phyloP scores from a whole-genome alignment of 2,797 vertebrate genomes.

The Chaetophractus vellerosus region DNA sequence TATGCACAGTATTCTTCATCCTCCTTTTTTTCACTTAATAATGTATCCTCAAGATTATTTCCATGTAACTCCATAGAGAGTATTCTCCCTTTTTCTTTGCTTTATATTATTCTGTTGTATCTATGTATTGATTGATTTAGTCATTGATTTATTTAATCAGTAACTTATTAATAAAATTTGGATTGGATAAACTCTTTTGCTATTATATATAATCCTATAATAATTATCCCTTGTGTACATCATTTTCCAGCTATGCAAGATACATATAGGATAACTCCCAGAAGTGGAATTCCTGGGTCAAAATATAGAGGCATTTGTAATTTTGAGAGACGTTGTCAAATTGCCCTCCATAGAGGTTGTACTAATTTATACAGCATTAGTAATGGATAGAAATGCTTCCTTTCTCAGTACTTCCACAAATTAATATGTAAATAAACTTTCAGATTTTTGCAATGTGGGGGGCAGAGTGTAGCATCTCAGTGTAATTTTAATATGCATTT shows the following conservation, averaged over 20 bases:
- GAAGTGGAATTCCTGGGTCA: background rate
- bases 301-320: background rate
- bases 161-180: background rate
- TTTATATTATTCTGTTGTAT: background rate
- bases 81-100: background rate
- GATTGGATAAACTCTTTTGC: background rate
- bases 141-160: background rate
- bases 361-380: background rate
- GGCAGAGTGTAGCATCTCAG: background rate
- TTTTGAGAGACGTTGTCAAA: background rate
- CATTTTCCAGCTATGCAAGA: background rate
- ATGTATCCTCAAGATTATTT: background rate
- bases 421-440: accelerated
- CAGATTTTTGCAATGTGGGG: background rate
- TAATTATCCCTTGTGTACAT: background rate
- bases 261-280: background rate
- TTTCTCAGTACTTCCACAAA: background rate
- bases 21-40: no score
- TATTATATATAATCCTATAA: background rate
- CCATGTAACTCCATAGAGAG: background rate
- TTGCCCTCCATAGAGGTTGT: background rate
- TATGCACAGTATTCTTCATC: background rate
- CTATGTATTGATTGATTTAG: background rate
- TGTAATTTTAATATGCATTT: background rate
- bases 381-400: no score